phyloP scores from a whole-genome alignment of 2,888 invertebrate genomes.

The Synergus umbraculus region DNA sequence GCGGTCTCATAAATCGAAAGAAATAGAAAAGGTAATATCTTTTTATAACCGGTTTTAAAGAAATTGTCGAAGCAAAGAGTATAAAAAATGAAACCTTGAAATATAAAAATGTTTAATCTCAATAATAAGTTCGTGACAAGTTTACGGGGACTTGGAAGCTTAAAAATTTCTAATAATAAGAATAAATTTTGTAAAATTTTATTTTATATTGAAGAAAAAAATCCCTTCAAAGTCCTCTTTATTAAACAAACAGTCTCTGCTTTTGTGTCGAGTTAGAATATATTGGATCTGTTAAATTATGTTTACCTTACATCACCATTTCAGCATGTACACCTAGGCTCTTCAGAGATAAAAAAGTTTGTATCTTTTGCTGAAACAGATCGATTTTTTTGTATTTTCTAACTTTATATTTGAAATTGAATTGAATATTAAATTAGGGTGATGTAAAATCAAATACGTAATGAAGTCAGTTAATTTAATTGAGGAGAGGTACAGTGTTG shows the following conservation, averaged over 20 bases:
- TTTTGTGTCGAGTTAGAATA: background rate
- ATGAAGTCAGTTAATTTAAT: background rate
- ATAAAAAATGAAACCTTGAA: background rate
- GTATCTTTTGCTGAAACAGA: background rate
- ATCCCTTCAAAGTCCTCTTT: background rate
- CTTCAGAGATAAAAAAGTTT: background rate
- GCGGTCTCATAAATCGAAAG: background rate
- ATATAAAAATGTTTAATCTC: background rate
- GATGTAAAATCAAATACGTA: background rate
- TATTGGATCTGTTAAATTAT: background rate
- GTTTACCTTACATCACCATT: background rate
- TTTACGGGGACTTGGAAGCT: too few relatives aligned
- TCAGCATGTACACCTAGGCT: background rate
- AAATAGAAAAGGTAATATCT: background rate
- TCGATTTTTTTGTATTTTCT: background rate
- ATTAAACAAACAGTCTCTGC: background rate
- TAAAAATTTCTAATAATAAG: background rate
- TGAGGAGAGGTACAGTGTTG: background rate
- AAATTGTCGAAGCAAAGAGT: background rate
- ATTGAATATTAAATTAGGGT: too few relatives aligned
- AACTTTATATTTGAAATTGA: background rate
- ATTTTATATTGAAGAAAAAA: background rate
- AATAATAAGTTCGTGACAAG: too few relatives aligned
- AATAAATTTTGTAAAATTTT: background rate
- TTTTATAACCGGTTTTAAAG: background rate